These are phyloP conservation scores for Rhea pennata DNA, from an alignment of 2,113 vertebrate genomes.

Conservation along the genomic window DNA sequence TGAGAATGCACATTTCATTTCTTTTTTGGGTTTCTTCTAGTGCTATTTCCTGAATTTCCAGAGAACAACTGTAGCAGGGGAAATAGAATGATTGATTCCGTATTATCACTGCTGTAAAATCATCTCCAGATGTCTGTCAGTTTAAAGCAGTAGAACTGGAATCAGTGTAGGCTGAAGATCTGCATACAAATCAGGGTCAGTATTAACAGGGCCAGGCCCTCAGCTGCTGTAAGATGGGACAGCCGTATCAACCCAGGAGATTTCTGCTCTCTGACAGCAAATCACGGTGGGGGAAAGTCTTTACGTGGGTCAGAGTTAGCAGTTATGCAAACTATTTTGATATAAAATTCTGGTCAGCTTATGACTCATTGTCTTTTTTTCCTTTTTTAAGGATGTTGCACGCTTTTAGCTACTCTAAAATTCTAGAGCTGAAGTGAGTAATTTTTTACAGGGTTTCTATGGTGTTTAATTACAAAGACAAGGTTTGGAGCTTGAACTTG, in stretches of 20 bases:
- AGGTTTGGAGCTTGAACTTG: constrained; percentile 11
- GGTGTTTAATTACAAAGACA: constrained; percentile 38
- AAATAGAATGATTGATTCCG: neutral
- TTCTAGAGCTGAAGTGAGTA: neutral
- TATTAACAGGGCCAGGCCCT: neutral
- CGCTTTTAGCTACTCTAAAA: neutral
- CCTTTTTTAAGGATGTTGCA: neutral
- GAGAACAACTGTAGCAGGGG: neutral
- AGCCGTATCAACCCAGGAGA: neutral
- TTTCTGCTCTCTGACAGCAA: neutral
- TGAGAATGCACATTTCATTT: neutral
- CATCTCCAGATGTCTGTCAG: neutral
- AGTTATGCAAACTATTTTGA: neutral
- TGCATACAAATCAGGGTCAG: neutral
- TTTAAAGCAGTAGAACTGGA: neutral
- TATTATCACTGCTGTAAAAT: neutral
- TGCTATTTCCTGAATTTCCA: neutral
- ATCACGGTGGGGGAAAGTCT: neutral
- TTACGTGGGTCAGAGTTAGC: neutral
- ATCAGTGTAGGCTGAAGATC: neutral
- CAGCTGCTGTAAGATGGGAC: neutral
- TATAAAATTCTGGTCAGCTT: neutral
- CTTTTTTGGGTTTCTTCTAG: neutral
- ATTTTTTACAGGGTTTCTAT: neutral
- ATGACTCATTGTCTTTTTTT: neutral